Base-by-base conservation (phyloP, 2,113 vertebrate genomes). In the Psilopsiagon aurifrons region DNA sequence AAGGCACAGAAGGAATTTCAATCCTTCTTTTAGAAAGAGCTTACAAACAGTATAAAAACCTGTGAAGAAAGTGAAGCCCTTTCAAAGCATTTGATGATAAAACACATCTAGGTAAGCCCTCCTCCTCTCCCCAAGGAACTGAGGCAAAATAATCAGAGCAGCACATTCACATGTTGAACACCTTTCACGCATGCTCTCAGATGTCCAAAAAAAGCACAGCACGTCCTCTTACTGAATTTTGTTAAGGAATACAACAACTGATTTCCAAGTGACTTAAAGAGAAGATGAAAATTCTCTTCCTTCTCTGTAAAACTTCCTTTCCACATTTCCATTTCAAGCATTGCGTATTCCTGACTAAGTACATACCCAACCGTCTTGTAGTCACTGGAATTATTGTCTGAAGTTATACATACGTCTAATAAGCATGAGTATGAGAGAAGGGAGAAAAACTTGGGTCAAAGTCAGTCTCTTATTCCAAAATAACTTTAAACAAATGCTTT, bases 91-190 rank as follows among this genome's bases (percentile, higher is more conserved):
- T 55, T 29, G 18, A 59, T 59, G 37, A 64, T 22, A 44, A 83
- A 77, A 44, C 70, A n/a, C 19, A 22, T 39, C 57, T 23, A 29
- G 57, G 28, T 77, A 44, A 57, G 44, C 12, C 11, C 11, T 15
- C 2, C 1, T 17, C 6, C 17, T 10, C 13, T 10, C 22, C 46
- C 33, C 14, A 17, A 13, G 6, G 43, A 62, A 70, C 0, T 22
- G 43, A 82, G 70, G 43, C 27, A 85, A 87, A 90, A 62, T 35
- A 47, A 88, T 67, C 23, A 15, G 5, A 92, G 29, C 33, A 75
- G 39, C 29, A 55, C 43, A 39, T 69, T 74, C 11, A 24, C 13
- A 29, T 57, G 78, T n/a, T 52, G 24, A 87, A 47, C 17, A 43
- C 39, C 44, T 77, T 79, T 39, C 82, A 54, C 9, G 10, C 10